Conservation (phyloP, 2,888 invertebrate species). For the Chrysotoxum bicinctum region DNA sequence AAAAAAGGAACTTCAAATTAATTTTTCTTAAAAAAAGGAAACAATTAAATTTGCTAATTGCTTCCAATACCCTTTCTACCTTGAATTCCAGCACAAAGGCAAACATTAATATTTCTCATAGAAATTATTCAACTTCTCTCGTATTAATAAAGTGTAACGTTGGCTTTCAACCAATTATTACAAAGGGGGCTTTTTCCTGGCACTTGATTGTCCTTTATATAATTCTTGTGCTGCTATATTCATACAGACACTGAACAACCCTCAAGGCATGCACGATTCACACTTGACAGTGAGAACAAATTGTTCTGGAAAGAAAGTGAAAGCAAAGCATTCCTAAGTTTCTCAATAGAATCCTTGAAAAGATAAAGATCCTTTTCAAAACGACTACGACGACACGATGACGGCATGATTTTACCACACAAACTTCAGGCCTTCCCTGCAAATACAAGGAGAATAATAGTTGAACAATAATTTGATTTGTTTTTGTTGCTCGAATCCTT, state of each 20-base stretch:
- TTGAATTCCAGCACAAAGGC: background rate
- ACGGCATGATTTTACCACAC: conserved; percentile 41
- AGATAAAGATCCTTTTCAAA: conserved; percentile 48
- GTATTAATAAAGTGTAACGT: conserved; percentile 31
- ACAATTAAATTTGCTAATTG: background rate
- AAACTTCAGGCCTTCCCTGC: conserved; percentile 26
- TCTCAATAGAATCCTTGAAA: conserved; percentile 42
- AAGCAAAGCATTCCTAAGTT: conserved; percentile 53
- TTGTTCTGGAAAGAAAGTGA: conserved; percentile 45
- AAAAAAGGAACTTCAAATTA: background rate
- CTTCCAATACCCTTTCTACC: background rate
- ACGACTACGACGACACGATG: conserved; percentile 1
- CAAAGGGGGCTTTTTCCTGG: conserved; percentile 10
- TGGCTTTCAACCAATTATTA: conserved; percentile 54
- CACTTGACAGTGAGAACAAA: conserved; percentile 30
- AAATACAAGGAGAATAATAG: conserved; percentile 11
- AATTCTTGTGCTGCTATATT: background rate
- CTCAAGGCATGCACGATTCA: conserved; percentile 55
- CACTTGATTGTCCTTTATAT: conserved; percentile 36
- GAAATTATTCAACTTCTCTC: conserved; percentile 48
- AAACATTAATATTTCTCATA: conserved; percentile 9
- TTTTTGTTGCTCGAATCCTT: conserved; percentile 38
- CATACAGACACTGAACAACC: background rate
- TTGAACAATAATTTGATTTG: conserved; percentile 69
- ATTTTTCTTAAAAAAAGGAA: background rate